phyloP scores from a whole-genome alignment of 2,797 vertebrate species.

The Peromyscus eremicus region DNA sequence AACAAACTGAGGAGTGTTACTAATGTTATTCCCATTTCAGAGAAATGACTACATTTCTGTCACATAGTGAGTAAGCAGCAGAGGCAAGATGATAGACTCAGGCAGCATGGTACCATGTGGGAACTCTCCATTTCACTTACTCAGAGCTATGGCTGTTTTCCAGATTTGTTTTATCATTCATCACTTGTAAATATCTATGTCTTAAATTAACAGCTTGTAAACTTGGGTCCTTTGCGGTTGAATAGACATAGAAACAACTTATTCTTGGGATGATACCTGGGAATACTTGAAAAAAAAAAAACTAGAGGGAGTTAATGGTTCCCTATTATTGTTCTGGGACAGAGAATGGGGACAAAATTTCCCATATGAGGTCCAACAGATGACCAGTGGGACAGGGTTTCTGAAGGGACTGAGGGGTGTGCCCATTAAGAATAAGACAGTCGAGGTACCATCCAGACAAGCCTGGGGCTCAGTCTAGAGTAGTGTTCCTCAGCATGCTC shows the following conservation, averaged over 20 bases:
- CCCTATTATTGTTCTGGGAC: neutral
- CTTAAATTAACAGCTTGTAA: neutral
- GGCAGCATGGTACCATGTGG: neutral
- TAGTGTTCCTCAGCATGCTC: neutral
- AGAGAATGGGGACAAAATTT: neutral
- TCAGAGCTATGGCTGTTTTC: neutral
- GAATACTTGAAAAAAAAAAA: constrained; percentile 38
- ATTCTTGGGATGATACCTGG: neutral
- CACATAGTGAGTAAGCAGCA: neutral
- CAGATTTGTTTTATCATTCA: neutral
- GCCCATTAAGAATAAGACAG: neutral
- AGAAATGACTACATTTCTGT: neutral
- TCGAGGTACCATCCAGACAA: neutral
- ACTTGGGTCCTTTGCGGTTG: neutral
- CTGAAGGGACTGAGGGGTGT: neutral
- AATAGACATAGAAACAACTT: neutral
- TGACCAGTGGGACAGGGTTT: neutral
- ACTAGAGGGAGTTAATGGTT: neutral
- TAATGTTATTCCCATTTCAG: neutral
- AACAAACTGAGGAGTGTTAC: neutral
- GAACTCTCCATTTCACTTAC: neutral
- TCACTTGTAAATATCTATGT: constrained; percentile 27
- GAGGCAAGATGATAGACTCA: neutral
- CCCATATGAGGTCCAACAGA: neutral
- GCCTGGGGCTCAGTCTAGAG: neutral